These are phyloP conservation scores for Drosophila borealis DNA, from an alignment of 2,888 invertebrate species.

Conservation along the genomic window DNA sequence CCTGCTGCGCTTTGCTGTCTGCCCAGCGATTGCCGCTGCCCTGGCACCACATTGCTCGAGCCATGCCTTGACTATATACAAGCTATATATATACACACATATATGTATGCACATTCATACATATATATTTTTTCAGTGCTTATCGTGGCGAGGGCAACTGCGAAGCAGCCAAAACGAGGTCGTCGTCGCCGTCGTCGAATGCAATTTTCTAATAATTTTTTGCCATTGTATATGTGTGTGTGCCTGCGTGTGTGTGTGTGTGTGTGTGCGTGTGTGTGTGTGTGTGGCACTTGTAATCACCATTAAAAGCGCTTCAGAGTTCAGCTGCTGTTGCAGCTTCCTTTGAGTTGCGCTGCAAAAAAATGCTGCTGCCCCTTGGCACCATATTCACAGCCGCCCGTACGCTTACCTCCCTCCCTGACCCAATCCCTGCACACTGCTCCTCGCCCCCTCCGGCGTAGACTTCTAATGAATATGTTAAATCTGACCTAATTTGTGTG, in stretches of 20 bases:
- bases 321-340: conserved; percentile 61
- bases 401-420: neutral
- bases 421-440: conserved; percentile 1
- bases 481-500: conserved; percentile 76
- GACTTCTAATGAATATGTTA: conserved; percentile 77
- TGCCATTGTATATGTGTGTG: conserved; percentile 44
- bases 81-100: too few species aligned
- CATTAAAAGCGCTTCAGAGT: conserved; percentile 75
- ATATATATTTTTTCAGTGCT: conserved; percentile 50
- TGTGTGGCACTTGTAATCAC: conserved; percentile 71
- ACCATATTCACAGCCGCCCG: conserved; percentile 38
- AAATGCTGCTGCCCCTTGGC: conserved; percentile 45
- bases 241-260: conserved; percentile 14
- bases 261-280: conserved; percentile 13
- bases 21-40: conserved; percentile 51
- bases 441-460: neutral
- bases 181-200: conserved; percentile 65
- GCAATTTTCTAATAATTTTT: conserved; percentile 79
- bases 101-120: conserved; percentile 1
- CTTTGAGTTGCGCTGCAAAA: conserved; percentile 54
- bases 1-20: conserved; percentile 58
- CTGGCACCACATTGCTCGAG: conserved; percentile 42
- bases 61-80: conserved; percentile 2
- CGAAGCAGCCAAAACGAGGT: conserved; percentile 72
- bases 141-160: conserved; percentile 76